Evolutionary conservation across 2,113 vertebrate genomes (phyloP), one percentile per base, ranked within the genome.

Genomic region (Ramphastos sulfuratus): DNA sequence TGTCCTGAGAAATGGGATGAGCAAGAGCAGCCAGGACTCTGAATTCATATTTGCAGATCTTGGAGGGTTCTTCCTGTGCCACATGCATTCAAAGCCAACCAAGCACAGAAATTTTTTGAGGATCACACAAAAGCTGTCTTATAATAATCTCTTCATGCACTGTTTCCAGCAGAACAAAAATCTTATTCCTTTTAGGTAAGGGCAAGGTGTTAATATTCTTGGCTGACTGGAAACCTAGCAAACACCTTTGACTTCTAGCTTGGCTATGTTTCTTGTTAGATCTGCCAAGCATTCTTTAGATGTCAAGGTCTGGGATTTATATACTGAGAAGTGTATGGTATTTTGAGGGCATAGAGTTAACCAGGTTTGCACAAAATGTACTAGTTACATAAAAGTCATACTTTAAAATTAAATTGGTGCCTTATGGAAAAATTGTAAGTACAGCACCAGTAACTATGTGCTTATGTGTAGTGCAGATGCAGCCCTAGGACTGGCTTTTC

Each of bases 221-320:
- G 83, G 89, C 90, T 95, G 95, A 75, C 94, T 94, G 87, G 86
- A 96, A 95, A 87, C 82, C 67, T 76, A 90, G 77, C 37, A 83
- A 97, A 96, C 96, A 96, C 91, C 90, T 97, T 94, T 96, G 87
- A 95, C 94, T 97, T 97, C 90, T 92, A 89, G 61, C 90, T 97
- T 97, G 96, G 97, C 97, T 87, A 66, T 55, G 52, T 61, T 96
- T 94, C 95, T 92, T 48, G 61, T 89, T 92, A 85, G 55, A 84
- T 93, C 86, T 97, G 97, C 96, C 97, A 98, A 94, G 93, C 97
- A 97, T 98, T 97, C 96, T 95, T 97, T 83, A 90, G 96, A 95
- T 97, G 97, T 95, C 95, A 96, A 12, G 48, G 75, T 48, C 92
- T 95, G 90, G 91, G 94, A 97, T 97, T 98, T 97, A 96, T 95